Evolutionary conservation across 2,113 vertebrate genomes (phyloP).

Genomic region (Potamarius usumacintae): DNA sequence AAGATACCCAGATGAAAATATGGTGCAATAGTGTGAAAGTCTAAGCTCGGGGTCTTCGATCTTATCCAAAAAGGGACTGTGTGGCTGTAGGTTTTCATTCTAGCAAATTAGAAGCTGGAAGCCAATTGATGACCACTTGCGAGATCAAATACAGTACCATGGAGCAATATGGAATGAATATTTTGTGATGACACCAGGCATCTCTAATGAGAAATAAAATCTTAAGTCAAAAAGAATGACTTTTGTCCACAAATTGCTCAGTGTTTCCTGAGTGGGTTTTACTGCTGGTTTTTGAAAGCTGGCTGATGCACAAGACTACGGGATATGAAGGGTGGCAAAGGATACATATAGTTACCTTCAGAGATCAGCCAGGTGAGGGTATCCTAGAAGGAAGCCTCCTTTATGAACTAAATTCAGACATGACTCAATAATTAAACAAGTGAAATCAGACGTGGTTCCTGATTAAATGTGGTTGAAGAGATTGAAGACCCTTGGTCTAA

Average conservation of each 20-base stretch:
- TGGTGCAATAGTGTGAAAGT: constrained; percentile 41
- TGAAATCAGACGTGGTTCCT: neutral
- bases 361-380: neutral
- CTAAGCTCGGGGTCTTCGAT: neutral
- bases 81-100: neutral
- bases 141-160: neutral
- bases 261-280: neutral
- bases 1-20: constrained; percentile 35
- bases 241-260: neutral
- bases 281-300: neutral
- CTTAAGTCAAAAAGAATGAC: neutral
- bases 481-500: neutral
- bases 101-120: neutral
- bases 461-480: neutral
- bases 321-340: neutral
- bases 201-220: neutral
- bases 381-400: neutral
- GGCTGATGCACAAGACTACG: neutral
- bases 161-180: neutral
- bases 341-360: neutral
- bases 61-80: neutral
- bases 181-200: neutral
- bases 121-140: neutral
- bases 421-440: neutral
- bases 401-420: neutral